Evolutionary conservation across 2,113 vertebrate species (phyloP).

Genomic region (Verasper variegatus): DNA sequence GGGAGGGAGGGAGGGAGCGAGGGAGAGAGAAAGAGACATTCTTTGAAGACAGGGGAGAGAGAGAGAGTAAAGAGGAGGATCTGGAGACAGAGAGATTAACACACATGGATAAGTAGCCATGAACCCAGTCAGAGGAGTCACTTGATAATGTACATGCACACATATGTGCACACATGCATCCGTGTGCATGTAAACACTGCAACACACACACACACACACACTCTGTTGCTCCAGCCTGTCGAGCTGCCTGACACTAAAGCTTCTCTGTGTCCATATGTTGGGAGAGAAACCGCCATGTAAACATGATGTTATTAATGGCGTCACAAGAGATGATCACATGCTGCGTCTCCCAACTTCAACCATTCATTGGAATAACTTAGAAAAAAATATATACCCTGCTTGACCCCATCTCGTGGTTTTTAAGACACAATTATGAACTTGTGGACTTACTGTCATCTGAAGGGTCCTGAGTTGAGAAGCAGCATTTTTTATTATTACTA

Average conservation of each 20-base stretch:
- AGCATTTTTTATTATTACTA: too few species aligned
- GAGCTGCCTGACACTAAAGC: conserved; percentile 13
- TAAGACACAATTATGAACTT: too few species aligned
- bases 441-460: too few species aligned
- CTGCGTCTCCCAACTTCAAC: neutral
- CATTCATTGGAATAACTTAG: neutral
- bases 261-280: neutral
- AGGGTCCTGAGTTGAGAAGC: too few species aligned
- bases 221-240: conserved; percentile 8
- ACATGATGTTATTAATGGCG: neutral
- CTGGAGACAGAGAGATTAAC: conserved; percentile 15
- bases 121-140: conserved; percentile 33
- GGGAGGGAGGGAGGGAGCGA: neutral
- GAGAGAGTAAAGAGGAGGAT: neutral
- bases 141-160: conserved; percentile 19
- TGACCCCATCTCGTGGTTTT: too few species aligned
- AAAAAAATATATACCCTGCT: too few species aligned
- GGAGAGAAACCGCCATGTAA: neutral
- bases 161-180: neutral
- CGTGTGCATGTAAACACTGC: neutral
- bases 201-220: conserved; percentile 15
- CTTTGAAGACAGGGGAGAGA: neutral
- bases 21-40: neutral
- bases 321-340: neutral
- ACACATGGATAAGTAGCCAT: conserved; percentile 24